Base-by-base conservation (phyloP, 2,113 vertebrate genomes). In the Suricata suricatta region DNA sequence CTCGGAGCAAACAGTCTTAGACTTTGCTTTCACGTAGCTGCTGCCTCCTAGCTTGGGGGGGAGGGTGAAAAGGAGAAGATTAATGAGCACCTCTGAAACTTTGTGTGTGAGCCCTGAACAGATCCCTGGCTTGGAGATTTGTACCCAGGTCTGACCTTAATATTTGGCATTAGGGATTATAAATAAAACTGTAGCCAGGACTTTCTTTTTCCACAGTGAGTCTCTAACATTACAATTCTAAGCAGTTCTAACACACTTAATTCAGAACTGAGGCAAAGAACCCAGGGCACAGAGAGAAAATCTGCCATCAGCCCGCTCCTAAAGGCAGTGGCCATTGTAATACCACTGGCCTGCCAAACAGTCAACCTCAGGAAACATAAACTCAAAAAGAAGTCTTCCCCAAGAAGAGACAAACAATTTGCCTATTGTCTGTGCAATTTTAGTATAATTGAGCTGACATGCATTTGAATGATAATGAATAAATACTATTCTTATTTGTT, bases 381-480 rank as follows among this genome's bases (percentile, higher is more conserved):
- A 85, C 88, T 93, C 44, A 94, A 57, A 86, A 91, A 92, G 79
- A 81, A 90, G 29, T 25, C 87, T 66, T 87, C 14, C 74, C 63
- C 60, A 47, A 86, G 81, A 41, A 23, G 66, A 57, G 86, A 91
- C 90, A 86, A 79, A 54, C 47, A 95, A 84, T 84, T 92, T 64
- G 19, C 63, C 52, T 92, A 79, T 94, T 96, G 66, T 96, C 94
- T 97, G 96, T 87, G 96, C 96, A 97, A 96, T 98, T 98, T 95
- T 93, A 25, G 38, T 95, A 98, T 98, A 98, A 97, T 98, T 96
- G 81, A 93, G 88, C 93, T 98, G 97, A 97, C 92, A 84, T 83
- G 41, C 35, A 97, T 97, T 98, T 95, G 96, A 96, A 98, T 98
- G 98, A 97, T 97, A 98, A 98, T 98, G 97, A 98, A 98, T 97